Conservation (phyloP, 2,797 vertebrate genomes). For the Lagodon rhomboides region DNA sequence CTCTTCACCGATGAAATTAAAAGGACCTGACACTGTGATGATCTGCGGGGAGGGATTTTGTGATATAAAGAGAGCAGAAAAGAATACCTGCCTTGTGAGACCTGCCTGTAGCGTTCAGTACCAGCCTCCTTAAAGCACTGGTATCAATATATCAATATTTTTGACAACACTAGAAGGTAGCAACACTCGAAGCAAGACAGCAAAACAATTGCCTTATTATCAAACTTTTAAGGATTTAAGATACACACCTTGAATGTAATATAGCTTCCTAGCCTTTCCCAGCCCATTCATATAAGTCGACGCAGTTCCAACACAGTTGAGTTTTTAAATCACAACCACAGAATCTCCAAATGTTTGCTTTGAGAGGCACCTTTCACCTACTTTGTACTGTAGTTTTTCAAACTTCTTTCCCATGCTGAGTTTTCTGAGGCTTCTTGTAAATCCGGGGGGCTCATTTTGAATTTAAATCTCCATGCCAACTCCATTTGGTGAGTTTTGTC, state of each 20-base stretch:
- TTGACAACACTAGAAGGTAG: no score
- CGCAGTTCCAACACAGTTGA: not conserved
- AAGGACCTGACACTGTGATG: no score
- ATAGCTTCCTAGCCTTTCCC: not conserved
- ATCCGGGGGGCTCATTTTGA: slow-evolving; percentile 53
- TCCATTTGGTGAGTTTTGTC: slow-evolving; percentile 58
- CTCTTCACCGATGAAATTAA: no score
- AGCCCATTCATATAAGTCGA: not conserved
- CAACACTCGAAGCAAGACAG: not conserved
- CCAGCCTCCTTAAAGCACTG: no score
- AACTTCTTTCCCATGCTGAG: slow-evolving; percentile 38
- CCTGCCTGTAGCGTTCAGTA: no score
- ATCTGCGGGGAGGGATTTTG: no score
- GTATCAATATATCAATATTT: no score
- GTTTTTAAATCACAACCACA: slow-evolving; percentile 7
- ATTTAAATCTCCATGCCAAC: slow-evolving; percentile 59
- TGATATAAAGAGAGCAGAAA: no score
- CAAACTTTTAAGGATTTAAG: not conserved
- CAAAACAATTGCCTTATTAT: slow-evolving; percentile 1
- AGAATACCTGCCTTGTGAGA: no score
- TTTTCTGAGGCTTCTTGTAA: slow-evolving; percentile 40
- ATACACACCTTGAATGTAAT: not conserved
- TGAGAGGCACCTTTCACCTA: slow-evolving; percentile 23
- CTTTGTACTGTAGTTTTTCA: slow-evolving; percentile 34
- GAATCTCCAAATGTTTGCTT: not conserved